phyloP scores from a whole-genome alignment of 2,888 invertebrate genomes.

The Anticlea derivata region DNA sequence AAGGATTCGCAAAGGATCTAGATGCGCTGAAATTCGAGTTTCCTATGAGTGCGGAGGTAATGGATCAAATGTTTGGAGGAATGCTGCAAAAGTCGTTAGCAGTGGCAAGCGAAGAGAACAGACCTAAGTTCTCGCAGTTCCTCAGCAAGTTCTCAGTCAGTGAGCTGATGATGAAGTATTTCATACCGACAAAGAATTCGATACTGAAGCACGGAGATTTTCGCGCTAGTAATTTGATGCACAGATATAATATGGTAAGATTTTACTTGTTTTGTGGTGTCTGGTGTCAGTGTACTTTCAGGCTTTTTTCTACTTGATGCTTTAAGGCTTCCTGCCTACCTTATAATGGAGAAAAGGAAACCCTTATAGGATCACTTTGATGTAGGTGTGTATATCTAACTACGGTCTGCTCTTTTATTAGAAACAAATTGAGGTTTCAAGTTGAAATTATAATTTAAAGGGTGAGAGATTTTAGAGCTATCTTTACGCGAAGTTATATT shows the following conservation, averaged over 20 bases:
- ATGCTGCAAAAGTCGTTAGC: conserved; percentile 12
- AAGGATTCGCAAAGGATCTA: conserved; percentile 6
- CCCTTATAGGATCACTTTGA: too few species aligned
- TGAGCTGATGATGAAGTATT: conserved; percentile 14
- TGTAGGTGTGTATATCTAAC: too few species aligned
- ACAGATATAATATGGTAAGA: conserved; percentile 35
- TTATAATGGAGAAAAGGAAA: too few species aligned
- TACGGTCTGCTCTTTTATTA: too few species aligned
- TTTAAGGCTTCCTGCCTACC: too few species aligned
- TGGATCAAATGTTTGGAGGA: conserved; percentile 4
- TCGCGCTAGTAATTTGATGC: conserved; percentile 45
- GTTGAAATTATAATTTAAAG: too few species aligned
- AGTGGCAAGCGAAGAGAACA: conserved; percentile 15
- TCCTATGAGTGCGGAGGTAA: background rate
- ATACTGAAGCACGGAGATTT: conserved; percentile 38
- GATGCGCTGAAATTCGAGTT: conserved; percentile 10
- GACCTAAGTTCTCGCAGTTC: conserved; percentile 11
- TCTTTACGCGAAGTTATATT: too few species aligned
- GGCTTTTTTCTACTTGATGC: too few species aligned
- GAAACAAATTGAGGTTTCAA: too few species aligned
- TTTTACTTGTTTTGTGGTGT: too few species aligned
- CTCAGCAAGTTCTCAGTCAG: background rate
- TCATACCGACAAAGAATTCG: background rate
- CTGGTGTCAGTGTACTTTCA: too few species aligned
- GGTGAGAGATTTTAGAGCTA: too few species aligned